Evolutionary conservation across 2,113 vertebrate genomes (phyloP).

Genomic region (Dunckerocampus dactyliophorus): DNA sequence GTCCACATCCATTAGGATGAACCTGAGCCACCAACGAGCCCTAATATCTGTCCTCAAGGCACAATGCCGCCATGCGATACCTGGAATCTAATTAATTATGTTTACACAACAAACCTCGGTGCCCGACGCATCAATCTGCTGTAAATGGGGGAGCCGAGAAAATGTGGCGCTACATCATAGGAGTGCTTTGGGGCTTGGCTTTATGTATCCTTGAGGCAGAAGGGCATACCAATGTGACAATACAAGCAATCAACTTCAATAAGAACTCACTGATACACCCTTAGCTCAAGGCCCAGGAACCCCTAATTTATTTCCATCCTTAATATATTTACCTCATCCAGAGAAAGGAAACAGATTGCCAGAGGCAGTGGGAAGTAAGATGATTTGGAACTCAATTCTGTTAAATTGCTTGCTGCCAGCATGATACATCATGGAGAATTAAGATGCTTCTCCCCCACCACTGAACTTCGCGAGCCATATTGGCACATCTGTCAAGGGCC

Average conservation of each 20-base stretch:
- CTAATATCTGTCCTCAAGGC: conserved; percentile 55
- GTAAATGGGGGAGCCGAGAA: conserved; percentile 34
- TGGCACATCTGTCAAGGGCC: conserved; percentile 75
- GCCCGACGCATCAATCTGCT: conserved; percentile 47
- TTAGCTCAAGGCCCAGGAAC: conserved; percentile 46
- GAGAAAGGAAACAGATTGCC: conserved; percentile 69
- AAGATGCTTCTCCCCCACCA: conserved; percentile 69
- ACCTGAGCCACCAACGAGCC: conserved; percentile 52
- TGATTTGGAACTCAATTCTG: conserved; percentile 74
- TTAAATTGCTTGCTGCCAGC: conserved; percentile 77
- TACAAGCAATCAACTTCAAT: conserved; percentile 40
- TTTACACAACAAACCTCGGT: conserved; percentile 50
- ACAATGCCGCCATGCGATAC: conserved; percentile 47
- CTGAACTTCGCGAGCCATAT: conserved; percentile 68
- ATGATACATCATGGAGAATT: conserved; percentile 76
- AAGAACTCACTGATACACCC: conserved; percentile 39
- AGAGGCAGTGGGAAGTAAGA: conserved; percentile 68
- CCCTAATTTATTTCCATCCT: conserved; percentile 64
- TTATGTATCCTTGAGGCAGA: conserved; percentile 14
- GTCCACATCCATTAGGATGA: conserved; percentile 66
- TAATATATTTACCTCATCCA: conserved; percentile 71
- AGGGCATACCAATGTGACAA: conserved; percentile 20
- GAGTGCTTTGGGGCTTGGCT: conserved; percentile 6
- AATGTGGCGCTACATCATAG: conserved; percentile 8
- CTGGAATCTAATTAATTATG: conserved; percentile 63